Evolutionary conservation across 2,113 vertebrate genomes (phyloP).

Genomic region (Proteles cristata): DNA sequence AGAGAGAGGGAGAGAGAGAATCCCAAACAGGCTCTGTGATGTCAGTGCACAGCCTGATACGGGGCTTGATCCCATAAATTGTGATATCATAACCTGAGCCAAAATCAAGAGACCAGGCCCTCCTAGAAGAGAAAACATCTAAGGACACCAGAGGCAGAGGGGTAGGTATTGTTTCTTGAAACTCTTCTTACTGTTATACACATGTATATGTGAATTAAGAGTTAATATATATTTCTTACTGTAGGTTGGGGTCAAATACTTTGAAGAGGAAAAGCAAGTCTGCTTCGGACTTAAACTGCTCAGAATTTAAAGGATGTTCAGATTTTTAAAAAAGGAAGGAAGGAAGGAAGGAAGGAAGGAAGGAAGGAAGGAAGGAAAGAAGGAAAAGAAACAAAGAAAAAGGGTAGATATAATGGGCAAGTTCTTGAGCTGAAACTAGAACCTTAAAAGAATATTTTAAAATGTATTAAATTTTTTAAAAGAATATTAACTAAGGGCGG

Average conservation of each 20-base stretch:
- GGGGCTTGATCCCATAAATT: too few relatives aligned
- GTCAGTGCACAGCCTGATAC: too few relatives aligned
- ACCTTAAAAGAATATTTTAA: conserved; percentile 19
- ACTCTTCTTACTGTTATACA: neutral
- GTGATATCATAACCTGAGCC: too few relatives aligned
- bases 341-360: neutral
- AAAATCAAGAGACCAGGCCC: too few relatives aligned
- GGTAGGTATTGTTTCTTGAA: neutral
- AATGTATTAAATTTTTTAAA: neutral
- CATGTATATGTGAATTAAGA: neutral
- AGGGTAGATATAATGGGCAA: neutral
- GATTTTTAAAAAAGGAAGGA: neutral
- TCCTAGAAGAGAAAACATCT: neutral
- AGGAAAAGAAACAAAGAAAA: neutral
- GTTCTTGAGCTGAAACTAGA: neutral
- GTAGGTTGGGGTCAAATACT: neutral
- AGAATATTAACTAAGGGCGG: neutral
- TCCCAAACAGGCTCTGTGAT: too few relatives aligned
- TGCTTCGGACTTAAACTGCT: neutral
- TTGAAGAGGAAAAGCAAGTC: neutral
- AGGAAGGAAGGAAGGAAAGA: too few relatives aligned
- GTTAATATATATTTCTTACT: neutral
- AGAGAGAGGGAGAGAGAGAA: too few relatives aligned
- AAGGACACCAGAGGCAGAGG: neutral
- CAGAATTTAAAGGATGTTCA: neutral